Base-by-base conservation (phyloP, 2,797 vertebrate species). In the Melopsittacus undulatus region DNA sequence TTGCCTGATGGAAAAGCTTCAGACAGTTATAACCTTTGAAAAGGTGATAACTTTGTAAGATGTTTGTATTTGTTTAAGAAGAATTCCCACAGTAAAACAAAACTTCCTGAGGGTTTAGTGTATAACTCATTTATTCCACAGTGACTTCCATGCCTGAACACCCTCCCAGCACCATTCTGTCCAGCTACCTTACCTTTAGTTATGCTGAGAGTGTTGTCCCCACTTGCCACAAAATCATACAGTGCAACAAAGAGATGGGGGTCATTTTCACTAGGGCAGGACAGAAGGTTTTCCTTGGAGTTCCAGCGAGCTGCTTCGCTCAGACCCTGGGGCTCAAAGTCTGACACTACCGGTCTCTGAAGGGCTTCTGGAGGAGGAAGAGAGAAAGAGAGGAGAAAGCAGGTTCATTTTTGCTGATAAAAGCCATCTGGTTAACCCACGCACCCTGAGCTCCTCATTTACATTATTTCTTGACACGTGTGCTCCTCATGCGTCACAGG, bases 161-260 rank as follows among this genome's bases (percentile, higher is more conserved):
- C 16, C 12, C 13, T 70, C 43, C 51, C 43, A 26, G 69, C 9
- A 42, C 54, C 14, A 11, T 10, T 63, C 15, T 57, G 49, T 32
- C 19, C 30, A 38, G 45, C 6, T 13, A 15, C 32, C 96, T 98
- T 97, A 99, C 99, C 99, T 99, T 99, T 99, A 84, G 99, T 99
- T 91, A 99, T 99, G 98, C 99, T 99, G 80, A 99, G 99, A 29
- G 99, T 99, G 98, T 99, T 99, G 96, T 99, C 99, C 14, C 99
- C 99, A 70, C 99, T 99, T 7, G 99, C 99, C 89, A 99, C 99
- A 32, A 99, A 99, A 83, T 99, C 99, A 34, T 99, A 99, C 59
- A 99, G 98, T 64, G 99, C 99, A 90, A 99, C 99, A 51, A 99
- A 99, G 93, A 99, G 98, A 97, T 99, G 99, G 94, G 99, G 99